Evolutionary conservation across 2,113 vertebrate species (phyloP), one percentile per base, ranked within the genome.

Genomic region (Poeciliopsis turrubarensis): DNA sequence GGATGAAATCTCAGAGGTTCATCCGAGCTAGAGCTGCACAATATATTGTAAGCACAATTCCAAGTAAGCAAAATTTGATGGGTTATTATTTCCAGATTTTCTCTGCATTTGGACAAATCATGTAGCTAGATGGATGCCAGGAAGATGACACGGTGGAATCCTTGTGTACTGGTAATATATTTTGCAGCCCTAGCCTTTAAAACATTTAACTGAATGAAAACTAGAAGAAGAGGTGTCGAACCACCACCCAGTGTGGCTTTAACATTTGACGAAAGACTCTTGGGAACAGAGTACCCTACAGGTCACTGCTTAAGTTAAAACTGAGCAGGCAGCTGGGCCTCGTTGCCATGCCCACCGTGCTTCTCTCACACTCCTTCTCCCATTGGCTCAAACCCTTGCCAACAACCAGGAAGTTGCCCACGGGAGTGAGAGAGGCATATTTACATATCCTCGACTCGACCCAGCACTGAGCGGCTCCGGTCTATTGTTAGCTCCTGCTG

Each of bases 331-430:
- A 94, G 86, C 89, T 82, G 1, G 67, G 94, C 95, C 92, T 81
- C 5, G 96, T 97, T 96, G 84, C 95, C 93, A 95, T 94, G 95
- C 92, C 95, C 91, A 97, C 95, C 70, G 4, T 13, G 26, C 68
- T 73, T 80, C 79, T 81, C 62, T 88, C 82, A 79, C 83, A 84
- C 68, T 61, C 75, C 60, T 75, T 34, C 74, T 85, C 75, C 80
- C 86, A 89, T 91, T 93, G 89, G 91, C 88, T 92, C 77, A 75
- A 34, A 39, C 87, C 63, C 69, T 82, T 81, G 81, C 78, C 86
- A 85, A 78, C 82, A 84, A 89, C 81, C 88, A 91, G 89, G 89
- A 89, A 91, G 86, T 92, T 89, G 75, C 81, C 85, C 88, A 87
- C 73, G 91, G 81, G 76, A 89, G 72, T 82, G 83, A 86, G 79